Evolutionary conservation across 2,888 invertebrate genomes (phyloP).

Genomic region (Acrobasis repandana): DNA sequence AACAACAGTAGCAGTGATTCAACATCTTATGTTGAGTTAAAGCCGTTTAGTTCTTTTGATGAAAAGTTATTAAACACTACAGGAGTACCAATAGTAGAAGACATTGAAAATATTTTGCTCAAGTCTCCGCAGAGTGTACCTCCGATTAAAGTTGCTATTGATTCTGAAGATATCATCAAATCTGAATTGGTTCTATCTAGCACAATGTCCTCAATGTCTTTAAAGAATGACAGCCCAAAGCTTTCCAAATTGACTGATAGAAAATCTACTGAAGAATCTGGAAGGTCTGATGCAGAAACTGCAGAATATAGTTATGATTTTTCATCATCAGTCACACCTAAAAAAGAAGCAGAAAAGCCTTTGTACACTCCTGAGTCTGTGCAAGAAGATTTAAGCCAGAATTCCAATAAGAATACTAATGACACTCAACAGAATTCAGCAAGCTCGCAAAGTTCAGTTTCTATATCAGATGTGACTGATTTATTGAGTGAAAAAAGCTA

Average conservation of each 20-base stretch:
- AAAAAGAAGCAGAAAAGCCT: slow-evolving; percentile 39
- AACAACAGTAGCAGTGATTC: slow-evolving; percentile 69
- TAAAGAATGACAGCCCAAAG: slow-evolving; percentile 8
- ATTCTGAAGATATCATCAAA: slow-evolving; percentile 16
- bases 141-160: slow-evolving; percentile 24
- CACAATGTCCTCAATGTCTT: slow-evolving; percentile 6
- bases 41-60: slow-evolving; percentile 60
- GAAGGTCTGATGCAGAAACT: slow-evolving; percentile 56
- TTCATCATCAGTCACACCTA: slow-evolving; percentile 52
- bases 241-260: slow-evolving; percentile 46
- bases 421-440: slow-evolving; percentile 59
- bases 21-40: slow-evolving; percentile 71
- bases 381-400: slow-evolving; percentile 39
- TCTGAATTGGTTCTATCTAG: not conserved
- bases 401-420: slow-evolving; percentile 41
- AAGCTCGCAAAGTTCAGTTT: slow-evolving; percentile 67
- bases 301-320: slow-evolving; percentile 72
- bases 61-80: slow-evolving; percentile 60
- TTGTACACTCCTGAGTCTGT: slow-evolving; percentile 32
- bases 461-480: slow-evolving; percentile 74
- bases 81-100: slow-evolving; percentile 51
- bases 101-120: slow-evolving; percentile 29
- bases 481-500: slow-evolving; percentile 69
- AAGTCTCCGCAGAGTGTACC: slow-evolving; percentile 11
- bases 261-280: slow-evolving; percentile 32